Conservation (phyloP, 1,140 invertebrate genomes). For the Lethocerus indicus region DNA sequence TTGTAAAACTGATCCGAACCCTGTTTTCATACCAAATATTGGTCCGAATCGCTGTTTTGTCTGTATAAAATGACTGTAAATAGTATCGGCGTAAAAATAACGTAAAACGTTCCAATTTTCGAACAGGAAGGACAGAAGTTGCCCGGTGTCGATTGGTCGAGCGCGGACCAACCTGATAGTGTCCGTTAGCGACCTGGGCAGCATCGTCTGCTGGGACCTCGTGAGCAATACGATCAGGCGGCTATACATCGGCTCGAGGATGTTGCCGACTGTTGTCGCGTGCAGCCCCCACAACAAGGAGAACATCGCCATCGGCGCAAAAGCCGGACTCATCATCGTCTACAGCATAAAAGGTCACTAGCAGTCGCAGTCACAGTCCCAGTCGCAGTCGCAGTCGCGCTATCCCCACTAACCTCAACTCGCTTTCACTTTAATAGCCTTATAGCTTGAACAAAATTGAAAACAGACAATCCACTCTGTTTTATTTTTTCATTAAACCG, state of each 20-base stretch:
- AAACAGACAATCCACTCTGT: too few relatives aligned
- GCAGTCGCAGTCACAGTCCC: too few relatives aligned
- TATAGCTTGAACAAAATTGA: too few relatives aligned
- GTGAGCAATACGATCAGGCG: slow-evolving; percentile 29
- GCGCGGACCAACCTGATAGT: slow-evolving; percentile 30
- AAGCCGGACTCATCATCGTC: slow-evolving; percentile 41
- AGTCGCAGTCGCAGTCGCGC: too few relatives aligned
- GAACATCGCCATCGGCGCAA: slow-evolving; percentile 44
- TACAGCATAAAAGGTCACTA: slow-evolving; percentile 34
- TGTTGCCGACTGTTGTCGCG: slow-evolving; percentile 31
- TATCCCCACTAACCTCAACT: too few relatives aligned
- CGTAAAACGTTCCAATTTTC: background rate
- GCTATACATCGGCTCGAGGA: slow-evolving; percentile 30
- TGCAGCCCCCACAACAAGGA: slow-evolving; percentile 42
- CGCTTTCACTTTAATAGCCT: too few relatives aligned
- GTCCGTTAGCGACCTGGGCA: slow-evolving; percentile 37
- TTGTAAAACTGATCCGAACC: too few relatives aligned
- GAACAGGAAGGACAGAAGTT: slow-evolving; percentile 21
- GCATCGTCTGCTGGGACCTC: slow-evolving; percentile 43
- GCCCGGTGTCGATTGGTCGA: slow-evolving; percentile 36
- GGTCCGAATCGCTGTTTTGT: too few relatives aligned
- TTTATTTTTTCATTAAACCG: too few relatives aligned
- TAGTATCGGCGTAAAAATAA: background rate
- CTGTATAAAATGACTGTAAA: too few relatives aligned
- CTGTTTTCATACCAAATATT: too few relatives aligned